Base-by-base conservation (phyloP, 2,797 vertebrate genomes). In the Mycteria americana region DNA sequence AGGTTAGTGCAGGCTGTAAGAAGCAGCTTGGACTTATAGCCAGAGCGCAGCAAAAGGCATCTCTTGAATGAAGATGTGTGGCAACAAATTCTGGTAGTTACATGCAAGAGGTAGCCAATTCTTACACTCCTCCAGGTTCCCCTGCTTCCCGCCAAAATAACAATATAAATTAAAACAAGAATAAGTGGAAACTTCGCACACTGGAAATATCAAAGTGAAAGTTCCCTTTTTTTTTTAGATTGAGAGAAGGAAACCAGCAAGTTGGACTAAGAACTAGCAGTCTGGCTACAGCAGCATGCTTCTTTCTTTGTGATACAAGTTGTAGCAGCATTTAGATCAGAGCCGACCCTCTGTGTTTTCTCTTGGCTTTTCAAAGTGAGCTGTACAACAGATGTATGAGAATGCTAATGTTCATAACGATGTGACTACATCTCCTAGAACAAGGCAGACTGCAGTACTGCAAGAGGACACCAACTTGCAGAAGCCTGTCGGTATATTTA, bases 391-490 rank as follows among this genome's bases (percentile, higher is more conserved):
- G 23, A 41, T 25, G 2, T 1, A 1, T 0, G 6, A 25, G 45
- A 18, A 13, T 7, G 19, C 50, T 23, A 33, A 60, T 0, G 1
- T 6, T 69, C 62, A 6, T 17, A 33, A 30, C 0, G 5, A 3
- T 3, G 33, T n/a, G 73, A 23, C 24, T 48, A 2, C n/a, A 6
- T 1, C 45, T 67, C 78, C 65, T 1, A 5, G 31, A 35, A 19
- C 67, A 28, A 35, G 88, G 85, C 74, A 31, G 35, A 1, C 45
- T 25, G 77, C 54, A 74, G 50, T 1, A 7, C 37, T 70, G 70
- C 69, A 50, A 24, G 25, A 75, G 15, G 65, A 50, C 45, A 37
- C 14, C 3, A 2, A 3, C 10, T 2, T 13, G 56, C 4, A 3
- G 39, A 19, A 54, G 64, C 41, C 65, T 54, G 46, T 7, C 0